phyloP scores from a whole-genome alignment of 2,888 invertebrate genomes.

The Nineta flava region DNA sequence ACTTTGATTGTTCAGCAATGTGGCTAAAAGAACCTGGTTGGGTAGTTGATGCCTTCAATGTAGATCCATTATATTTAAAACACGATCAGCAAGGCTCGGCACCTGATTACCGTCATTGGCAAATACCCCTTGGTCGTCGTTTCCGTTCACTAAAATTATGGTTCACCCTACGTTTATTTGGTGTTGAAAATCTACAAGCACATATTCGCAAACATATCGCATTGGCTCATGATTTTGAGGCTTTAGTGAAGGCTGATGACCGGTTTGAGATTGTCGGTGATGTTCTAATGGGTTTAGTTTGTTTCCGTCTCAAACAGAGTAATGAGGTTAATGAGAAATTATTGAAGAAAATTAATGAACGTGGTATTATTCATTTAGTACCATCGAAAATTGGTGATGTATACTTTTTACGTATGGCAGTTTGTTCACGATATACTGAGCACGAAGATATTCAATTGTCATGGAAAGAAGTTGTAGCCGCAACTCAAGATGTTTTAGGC shows the following conservation, averaged over 20 bases:
- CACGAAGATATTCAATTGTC: slow-evolving; percentile 67
- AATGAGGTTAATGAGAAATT: slow-evolving; percentile 73
- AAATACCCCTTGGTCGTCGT: slow-evolving; percentile 84
- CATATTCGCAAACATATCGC: slow-evolving; percentile 73
- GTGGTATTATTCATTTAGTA: slow-evolving; percentile 83
- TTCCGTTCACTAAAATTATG: slow-evolving; percentile 88
- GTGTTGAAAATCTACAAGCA: slow-evolving; percentile 72
- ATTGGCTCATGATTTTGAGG: slow-evolving; percentile 77
- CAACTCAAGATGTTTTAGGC: slow-evolving; percentile 51
- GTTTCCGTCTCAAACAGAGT: slow-evolving; percentile 78
- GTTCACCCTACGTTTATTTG: slow-evolving; percentile 87
- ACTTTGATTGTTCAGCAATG: slow-evolving; percentile 97
- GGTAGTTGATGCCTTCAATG: slow-evolving; percentile 90
- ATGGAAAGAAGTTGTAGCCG: slow-evolving; percentile 70
- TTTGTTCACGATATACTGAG: slow-evolving; percentile 75
- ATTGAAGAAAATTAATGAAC: slow-evolving; percentile 70
- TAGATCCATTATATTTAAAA: slow-evolving; percentile 91
- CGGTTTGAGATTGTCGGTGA: slow-evolving; percentile 83
- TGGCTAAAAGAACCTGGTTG: slow-evolving; percentile 85
- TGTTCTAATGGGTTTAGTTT: slow-evolving; percentile 88
- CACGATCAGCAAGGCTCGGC: slow-evolving; percentile 82
- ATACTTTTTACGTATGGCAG: slow-evolving; percentile 77
- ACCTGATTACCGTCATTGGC: slow-evolving; percentile 95
- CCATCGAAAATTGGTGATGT: slow-evolving; percentile 73
- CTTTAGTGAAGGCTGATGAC: slow-evolving; percentile 53